Percentiles rank a stretch among this genome's conserved stretches.
phyloP scores from a whole-genome alignment of 2,113 vertebrate species.

The Cyanoramphus novaezelandiae region DNA sequence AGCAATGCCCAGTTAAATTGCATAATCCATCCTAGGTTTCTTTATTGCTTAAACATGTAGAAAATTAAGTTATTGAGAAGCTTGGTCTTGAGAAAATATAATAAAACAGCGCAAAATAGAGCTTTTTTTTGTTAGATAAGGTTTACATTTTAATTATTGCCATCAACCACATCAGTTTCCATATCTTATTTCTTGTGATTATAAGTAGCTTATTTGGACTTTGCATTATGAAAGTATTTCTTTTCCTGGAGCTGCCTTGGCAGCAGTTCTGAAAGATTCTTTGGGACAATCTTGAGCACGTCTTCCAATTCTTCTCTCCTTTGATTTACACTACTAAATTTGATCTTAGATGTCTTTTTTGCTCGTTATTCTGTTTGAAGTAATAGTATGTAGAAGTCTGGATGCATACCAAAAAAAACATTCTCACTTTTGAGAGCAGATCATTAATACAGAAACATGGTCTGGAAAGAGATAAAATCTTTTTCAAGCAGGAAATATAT shows the following conservation, averaged over 20 bases:
- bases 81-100: neutral
- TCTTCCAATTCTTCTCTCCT: neutral
- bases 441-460: neutral
- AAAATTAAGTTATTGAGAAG: constrained; percentile 28
- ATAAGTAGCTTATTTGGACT: neutral
- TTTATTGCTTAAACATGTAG: constrained; percentile 40
- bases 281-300: neutral
- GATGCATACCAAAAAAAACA: neutral
- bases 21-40: constrained; percentile 24
- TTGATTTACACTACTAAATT: neutral
- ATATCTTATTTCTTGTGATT: neutral
- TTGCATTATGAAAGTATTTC: neutral
- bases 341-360: neutral
- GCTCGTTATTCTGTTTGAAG: neutral
- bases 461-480: neutral
- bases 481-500: neutral
- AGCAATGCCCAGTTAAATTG: constrained; percentile 17
- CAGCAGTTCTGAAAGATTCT: neutral
- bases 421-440: neutral
- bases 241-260: neutral
- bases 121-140: neutral
- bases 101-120: neutral
- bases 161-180: neutral
- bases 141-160: neutral
- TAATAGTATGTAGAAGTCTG: neutral